These are phyloP conservation scores for Zaprionus tsacasi DNA, from an alignment of 1,140 invertebrate species.

Conservation along the genomic window DNA sequence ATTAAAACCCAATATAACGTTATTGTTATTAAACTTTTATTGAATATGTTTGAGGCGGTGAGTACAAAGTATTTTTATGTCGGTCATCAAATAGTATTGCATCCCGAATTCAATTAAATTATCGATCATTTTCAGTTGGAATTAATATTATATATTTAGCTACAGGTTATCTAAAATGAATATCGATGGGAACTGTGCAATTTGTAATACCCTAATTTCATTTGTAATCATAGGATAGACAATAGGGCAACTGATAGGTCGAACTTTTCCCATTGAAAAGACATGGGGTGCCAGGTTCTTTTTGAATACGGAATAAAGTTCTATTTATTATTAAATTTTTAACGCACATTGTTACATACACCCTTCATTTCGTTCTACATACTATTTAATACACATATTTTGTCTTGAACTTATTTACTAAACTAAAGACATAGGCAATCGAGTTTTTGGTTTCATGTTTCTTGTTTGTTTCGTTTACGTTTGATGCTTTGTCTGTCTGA, in stretches of 20 bases:
- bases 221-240: neutral
- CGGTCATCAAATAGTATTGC: neutral
- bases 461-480: conserved; percentile 32
- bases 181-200: neutral
- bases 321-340: conserved; percentile 77
- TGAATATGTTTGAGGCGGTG: neutral
- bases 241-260: neutral
- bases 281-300: conserved; percentile 1
- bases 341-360: conserved; percentile 78
- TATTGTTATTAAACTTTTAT: conserved; percentile 23
- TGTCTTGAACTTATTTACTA: conserved; percentile 77
- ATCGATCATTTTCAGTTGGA: neutral
- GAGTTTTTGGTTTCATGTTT: conserved; percentile 47
- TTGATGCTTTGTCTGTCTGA: conserved; percentile 10
- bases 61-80: conserved; percentile 1
- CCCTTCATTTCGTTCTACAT: conserved; percentile 63
- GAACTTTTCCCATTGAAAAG: neutral
- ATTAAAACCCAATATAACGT: conserved; percentile 63
- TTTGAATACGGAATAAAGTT: conserved; percentile 73
- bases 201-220: neutral
- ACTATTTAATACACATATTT: conserved; percentile 79
- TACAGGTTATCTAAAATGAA: neutral
- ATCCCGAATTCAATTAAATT: neutral
- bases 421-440: conserved; percentile 78
- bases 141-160: neutral